These are phyloP conservation scores for Bombus ignitus DNA, from an alignment of 1,140 invertebrate species.

Conservation along the genomic window DNA sequence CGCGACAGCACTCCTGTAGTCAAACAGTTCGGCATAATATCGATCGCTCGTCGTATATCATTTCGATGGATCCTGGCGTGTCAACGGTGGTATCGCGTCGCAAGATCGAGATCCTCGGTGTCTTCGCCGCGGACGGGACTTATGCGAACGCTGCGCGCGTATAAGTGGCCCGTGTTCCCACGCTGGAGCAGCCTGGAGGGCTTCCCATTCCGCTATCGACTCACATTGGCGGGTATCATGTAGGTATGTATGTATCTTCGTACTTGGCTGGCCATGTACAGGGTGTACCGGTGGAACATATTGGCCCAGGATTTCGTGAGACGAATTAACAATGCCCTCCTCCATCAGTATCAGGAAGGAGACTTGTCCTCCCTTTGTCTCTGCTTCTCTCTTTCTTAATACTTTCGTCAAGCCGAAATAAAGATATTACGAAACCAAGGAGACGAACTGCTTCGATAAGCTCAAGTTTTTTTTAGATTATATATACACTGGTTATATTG, in stretches of 20 bases:
- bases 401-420: neutral
- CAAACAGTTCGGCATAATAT: constrained; percentile 31
- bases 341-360: constrained; percentile 3
- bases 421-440: neutral
- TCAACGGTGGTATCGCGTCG: constrained; percentile 44
- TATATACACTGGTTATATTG: neutral
- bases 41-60: constrained; percentile 59
- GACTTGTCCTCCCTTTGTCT: too few relatives aligned
- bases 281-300: constrained; percentile 75
- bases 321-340: constrained; percentile 62
- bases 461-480: neutral
- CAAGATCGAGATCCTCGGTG: constrained; percentile 55
- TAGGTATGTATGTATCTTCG: constrained; percentile 75
- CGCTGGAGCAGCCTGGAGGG: constrained; percentile 79
- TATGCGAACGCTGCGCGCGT: constrained; percentile 69
- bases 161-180: constrained; percentile 79
- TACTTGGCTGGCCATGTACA: constrained; percentile 72
- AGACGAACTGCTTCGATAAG: too few relatives aligned
- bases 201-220: constrained; percentile 79
- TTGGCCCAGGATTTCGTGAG: constrained; percentile 66
- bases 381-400: neutral
- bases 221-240: constrained; percentile 75
- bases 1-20: neutral
- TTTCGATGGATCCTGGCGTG: constrained; percentile 53
- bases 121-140: constrained; percentile 64